Evolutionary conservation across 2,113 vertebrate genomes (phyloP).

Genomic region (Hystrix brachyura): DNA sequence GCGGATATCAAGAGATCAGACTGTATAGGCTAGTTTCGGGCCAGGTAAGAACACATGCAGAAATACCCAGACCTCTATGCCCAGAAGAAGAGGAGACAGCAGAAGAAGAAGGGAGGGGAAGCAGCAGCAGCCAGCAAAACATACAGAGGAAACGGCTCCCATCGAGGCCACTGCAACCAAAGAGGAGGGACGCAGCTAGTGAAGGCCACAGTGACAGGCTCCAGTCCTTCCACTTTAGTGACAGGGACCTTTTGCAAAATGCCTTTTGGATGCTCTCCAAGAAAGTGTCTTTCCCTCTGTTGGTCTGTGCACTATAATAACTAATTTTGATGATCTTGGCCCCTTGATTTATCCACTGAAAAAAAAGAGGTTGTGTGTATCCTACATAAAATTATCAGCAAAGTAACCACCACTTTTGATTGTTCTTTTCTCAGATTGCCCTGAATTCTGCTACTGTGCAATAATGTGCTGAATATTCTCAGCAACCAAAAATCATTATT

Average conservation of each 20-base stretch:
- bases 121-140: not conserved
- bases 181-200: constrained; percentile 86
- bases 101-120: not conserved
- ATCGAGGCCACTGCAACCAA: constrained; percentile 70
- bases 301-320: constrained; percentile 83
- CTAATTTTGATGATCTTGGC: constrained; percentile 81
- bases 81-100: constrained; percentile 58
- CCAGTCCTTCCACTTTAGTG: constrained; percentile 66
- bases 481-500: constrained; percentile 52
- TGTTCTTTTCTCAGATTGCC: constrained; percentile 61
- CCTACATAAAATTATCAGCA: constrained; percentile 42
- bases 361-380: not conserved
- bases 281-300: constrained; percentile 73
- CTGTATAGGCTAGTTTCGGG: constrained; percentile 95
- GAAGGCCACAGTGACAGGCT: constrained; percentile 79
- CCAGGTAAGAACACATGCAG: constrained; percentile 99
- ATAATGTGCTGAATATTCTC: constrained; percentile 36
- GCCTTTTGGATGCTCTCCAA: constrained; percentile 67
- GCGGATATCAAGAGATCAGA: constrained; percentile 97
- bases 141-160: constrained; percentile 43
- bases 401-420: constrained; percentile 50
- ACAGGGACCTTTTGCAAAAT: constrained; percentile 75
- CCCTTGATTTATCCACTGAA: constrained; percentile 76
- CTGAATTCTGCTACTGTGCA: constrained; percentile 64
- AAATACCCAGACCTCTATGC: constrained; percentile 95